Conservation (phyloP, 2,888 invertebrate species). For the Lithophane leautieri region DNA sequence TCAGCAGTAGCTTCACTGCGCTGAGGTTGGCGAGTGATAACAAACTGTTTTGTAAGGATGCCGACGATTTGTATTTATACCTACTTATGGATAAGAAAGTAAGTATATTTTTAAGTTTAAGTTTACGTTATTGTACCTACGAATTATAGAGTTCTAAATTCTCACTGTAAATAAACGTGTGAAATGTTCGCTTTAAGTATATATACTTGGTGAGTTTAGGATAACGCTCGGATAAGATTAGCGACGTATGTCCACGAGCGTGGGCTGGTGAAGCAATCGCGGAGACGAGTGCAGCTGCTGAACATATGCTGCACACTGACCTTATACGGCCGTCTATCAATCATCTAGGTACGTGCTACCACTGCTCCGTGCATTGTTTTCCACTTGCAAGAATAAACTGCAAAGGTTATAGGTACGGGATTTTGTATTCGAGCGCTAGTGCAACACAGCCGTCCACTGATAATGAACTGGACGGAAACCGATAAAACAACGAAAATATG, state of each 20-base stretch:
- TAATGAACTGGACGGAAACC: conserved; percentile 28
- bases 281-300: conserved; percentile 15
- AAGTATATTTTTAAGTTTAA: too few relatives aligned
- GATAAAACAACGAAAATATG: conserved; percentile 44
- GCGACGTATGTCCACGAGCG: not conserved
- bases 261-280: not conserved
- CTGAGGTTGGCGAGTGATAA: not conserved
- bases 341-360: not conserved
- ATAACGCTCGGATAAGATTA: conserved; percentile 59
- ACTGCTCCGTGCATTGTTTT: not conserved
- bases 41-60: not conserved
- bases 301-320: not conserved
- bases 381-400: not conserved
- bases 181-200: conserved; percentile 42
- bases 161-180: conserved; percentile 18
- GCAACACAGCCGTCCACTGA: conserved; percentile 19
- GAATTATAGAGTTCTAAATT: conserved; percentile 32
- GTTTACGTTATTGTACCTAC: conserved; percentile 25
- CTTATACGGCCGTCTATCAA: not conserved
- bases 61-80: conserved; percentile 17
- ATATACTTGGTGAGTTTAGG: conserved; percentile 29
- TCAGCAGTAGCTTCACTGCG: not conserved
- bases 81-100: too few relatives aligned
- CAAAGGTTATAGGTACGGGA: not conserved
- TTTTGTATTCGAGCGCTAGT: not conserved